Evolutionary conservation across 2,888 invertebrate genomes (phyloP).

Genomic region (Monoplex corrugatus): DNA sequence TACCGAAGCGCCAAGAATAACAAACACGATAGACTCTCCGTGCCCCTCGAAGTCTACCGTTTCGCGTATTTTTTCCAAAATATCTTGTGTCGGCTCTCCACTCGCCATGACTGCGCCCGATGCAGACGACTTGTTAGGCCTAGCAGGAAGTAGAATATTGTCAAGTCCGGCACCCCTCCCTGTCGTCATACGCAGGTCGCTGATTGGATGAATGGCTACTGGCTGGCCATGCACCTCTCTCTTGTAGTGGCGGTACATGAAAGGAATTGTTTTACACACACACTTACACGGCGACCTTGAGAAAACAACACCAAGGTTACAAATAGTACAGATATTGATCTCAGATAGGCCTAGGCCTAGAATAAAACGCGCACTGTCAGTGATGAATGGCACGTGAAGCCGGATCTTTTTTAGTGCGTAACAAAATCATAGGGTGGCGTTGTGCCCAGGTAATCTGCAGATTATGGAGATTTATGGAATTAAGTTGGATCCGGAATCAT

Average conservation of each 20-base stretch:
- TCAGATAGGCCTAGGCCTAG: no score
- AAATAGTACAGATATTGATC: no score
- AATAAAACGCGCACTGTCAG: no score
- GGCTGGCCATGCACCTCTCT: background rate
- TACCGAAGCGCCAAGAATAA: constrained; percentile 78
- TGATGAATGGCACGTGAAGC: no score
- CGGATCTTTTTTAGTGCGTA: no score
- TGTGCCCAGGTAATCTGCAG: no score
- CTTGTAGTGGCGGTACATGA: constrained; percentile 49
- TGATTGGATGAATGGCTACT: background rate
- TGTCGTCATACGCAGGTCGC: background rate
- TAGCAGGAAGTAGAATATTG: constrained; percentile 55
- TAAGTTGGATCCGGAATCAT: no score
- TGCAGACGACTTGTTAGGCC: constrained; percentile 49
- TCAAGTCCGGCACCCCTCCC: background rate
- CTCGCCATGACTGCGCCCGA: constrained; percentile 29
- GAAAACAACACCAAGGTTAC: no score
- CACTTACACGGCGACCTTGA: constrained; percentile 13
- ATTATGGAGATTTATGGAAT: no score
- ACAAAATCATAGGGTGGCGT: no score
- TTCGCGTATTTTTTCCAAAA: constrained; percentile 55
- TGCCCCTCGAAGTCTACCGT: constrained; percentile 65
- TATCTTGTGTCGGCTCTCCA: constrained; percentile 45
- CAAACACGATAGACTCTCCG: constrained; percentile 71
- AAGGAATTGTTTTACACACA: background rate